A percentile compares a stretch with the other conserved stretches of the same genome.
phyloP scores from a whole-genome alignment of 2,113 vertebrate genomes.

The Henicopernis longicauda region DNA sequence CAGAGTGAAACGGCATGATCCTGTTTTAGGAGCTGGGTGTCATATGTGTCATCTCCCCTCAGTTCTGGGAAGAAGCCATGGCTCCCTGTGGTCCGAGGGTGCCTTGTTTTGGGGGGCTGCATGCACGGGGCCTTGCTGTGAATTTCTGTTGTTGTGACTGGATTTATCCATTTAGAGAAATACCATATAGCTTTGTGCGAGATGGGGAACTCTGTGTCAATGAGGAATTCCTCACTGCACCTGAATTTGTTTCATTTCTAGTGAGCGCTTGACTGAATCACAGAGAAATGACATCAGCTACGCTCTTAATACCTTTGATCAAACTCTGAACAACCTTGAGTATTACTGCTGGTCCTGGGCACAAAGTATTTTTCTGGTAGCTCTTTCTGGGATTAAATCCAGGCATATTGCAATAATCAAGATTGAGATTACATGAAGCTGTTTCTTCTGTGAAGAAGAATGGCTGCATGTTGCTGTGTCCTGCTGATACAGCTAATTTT shows the following conservation, averaged over 20 bases:
- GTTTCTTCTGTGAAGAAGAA: background rate
- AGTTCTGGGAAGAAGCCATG: background rate
- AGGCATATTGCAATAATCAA: background rate
- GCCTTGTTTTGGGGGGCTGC: background rate
- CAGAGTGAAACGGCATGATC: background rate
- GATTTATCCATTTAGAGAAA: background rate
- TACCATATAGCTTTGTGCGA: background rate
- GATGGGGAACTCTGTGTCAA: background rate
- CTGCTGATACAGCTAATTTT: background rate
- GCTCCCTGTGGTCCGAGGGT: accelerated
- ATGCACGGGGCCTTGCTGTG: background rate
- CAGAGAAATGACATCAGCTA: background rate
- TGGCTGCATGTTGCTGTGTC: background rate
- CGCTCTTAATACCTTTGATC: background rate
- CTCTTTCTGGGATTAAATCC: background rate
- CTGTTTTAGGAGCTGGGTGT: background rate
- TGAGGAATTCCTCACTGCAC: background rate
- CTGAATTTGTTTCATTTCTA: background rate
- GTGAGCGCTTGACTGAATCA: background rate
- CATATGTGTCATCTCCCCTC: background rate
- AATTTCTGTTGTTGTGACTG: background rate
- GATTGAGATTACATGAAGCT: background rate
- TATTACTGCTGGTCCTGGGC: background rate
- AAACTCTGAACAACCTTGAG: background rate
- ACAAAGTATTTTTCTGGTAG: background rate